Percentiles rank a stretch among this genome's conserved stretches.
These are phyloP conservation scores for Romanogobio albipinnatus DNA, from an alignment of 2,113 vertebrate species.

Conservation along the genomic window DNA sequence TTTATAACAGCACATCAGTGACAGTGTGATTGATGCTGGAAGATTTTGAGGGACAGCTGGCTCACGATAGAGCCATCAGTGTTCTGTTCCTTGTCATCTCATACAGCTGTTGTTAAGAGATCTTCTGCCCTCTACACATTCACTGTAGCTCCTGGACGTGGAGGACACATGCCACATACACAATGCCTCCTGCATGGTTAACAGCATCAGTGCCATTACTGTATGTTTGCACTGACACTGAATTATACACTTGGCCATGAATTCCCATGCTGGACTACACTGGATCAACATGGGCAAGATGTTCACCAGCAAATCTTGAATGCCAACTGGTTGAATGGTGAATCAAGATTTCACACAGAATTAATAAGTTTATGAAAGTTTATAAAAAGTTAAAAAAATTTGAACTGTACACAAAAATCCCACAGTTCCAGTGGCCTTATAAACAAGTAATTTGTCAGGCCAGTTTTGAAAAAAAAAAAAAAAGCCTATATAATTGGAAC, in stretches of 20 bases:
- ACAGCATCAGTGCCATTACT: background rate
- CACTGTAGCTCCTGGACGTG: slow-evolving; percentile 25
- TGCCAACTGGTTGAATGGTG: background rate
- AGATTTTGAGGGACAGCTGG: slow-evolving; percentile 70
- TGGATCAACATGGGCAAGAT: background rate
- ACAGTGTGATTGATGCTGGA: slow-evolving; percentile 71
- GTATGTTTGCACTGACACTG: background rate
- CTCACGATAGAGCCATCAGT: slow-evolving; percentile 70
- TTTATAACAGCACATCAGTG: slow-evolving; percentile 55
- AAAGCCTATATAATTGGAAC: too few relatives aligned
- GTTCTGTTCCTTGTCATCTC: slow-evolving; percentile 55
- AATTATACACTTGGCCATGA: background rate
- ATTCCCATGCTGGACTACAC: background rate
- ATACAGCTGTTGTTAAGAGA: slow-evolving; percentile 55
- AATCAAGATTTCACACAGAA: background rate
- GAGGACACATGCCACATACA: slow-evolving; percentile 11
- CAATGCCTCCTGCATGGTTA: background rate
- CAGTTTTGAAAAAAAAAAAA: too few relatives aligned
- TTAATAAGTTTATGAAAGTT: too few relatives aligned
- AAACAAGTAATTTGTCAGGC: background rate
- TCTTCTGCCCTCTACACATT: slow-evolving; percentile 54
- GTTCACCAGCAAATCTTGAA: background rate
- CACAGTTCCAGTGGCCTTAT: background rate
- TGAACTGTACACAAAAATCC: background rate
- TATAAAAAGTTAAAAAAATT: too few relatives aligned